Evolutionary conservation across 2,113 vertebrate genomes (phyloP).

Genomic region (Lepisosteus osseus): DNA sequence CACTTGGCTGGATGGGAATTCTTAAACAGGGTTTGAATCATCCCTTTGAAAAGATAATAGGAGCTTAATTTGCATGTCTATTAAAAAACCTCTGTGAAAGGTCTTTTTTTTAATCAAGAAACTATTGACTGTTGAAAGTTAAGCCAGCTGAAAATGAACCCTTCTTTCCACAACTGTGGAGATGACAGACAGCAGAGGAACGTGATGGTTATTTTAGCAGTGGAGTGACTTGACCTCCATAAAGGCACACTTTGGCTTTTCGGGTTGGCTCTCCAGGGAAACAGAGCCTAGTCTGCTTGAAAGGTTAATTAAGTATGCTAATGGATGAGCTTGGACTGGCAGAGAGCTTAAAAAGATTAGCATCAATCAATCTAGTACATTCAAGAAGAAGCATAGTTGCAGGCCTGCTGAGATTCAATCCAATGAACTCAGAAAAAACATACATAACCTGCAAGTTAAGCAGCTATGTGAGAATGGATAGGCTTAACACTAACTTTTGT

Average conservation of each 20-base stretch:
- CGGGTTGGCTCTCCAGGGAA: constrained; percentile 30
- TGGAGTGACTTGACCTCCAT: constrained; percentile 19
- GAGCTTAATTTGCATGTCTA: constrained; percentile 5
- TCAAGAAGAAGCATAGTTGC: constrained; percentile 12
- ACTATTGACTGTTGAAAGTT: constrained; percentile 8
- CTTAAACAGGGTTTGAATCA: constrained; percentile 14
- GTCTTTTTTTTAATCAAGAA: constrained; percentile 5
- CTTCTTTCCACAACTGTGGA: no score
- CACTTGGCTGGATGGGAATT: constrained; percentile 4
- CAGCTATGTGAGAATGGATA: no score
- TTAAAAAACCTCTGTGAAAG: background rate
- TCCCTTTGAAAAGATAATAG: constrained; percentile 11
- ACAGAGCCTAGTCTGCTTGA: constrained; percentile 26
- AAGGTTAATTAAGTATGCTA: constrained; percentile 30
- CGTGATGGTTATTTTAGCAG: background rate
- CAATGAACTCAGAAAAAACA: background rate
- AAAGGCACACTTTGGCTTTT: constrained; percentile 27
- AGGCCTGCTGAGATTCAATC: background rate
- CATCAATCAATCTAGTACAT: constrained; percentile 11
- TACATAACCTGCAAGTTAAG: background rate
- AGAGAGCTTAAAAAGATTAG: constrained; percentile 21
- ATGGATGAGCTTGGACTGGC: constrained; percentile 15
- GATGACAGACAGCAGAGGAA: background rate
- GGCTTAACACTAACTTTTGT: no score
- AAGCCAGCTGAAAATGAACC: constrained; percentile 4